Evolutionary conservation across 2,113 vertebrate genomes (phyloP), one percentile per base, ranked within the genome.

Genomic region (Chloropsis hardwickii): DNA sequence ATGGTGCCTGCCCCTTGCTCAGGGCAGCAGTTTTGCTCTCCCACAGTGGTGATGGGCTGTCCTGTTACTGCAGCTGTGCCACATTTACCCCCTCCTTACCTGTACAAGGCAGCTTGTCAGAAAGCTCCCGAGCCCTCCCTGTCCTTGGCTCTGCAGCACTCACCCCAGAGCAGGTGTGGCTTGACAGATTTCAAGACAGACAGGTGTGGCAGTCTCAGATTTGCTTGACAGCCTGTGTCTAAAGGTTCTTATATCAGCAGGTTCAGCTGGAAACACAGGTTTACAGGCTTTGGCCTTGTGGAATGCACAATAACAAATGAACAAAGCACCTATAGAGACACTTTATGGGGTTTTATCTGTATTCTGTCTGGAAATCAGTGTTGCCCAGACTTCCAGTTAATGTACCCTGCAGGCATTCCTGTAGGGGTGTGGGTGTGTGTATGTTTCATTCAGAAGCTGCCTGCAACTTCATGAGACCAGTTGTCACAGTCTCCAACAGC

Each of bases 81-180:
- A 23, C 8, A 17, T n/a, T 72, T 53, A 40, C 28, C 24, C 14
- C 25, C 35, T 76, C 70, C 5, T 35, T 11, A 39, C 35, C 23
- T 3, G 0, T 4, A 22, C 0, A 1, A 31, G 9, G 29, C 47
- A 82, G 23, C 11, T 44, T 74, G 11, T 17, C 42, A 73, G 51
- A 22, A 66, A 33, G 22, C 7, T 78, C 44, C 10, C 0, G 0
- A 61, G 5, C 7, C 8, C 22, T 35, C 24, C 21, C 24, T 5
- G 14, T 2, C 2, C 44, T 42, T 11, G 29, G 13, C 19, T 86
- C 35, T 37, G 45, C 45, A n/a, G 53, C 35, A 14, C 10, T 81
- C 47, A 5, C 11, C 47, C 3, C 7, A 3, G 29, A n/a, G 29
- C 13, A 13, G 16, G 40, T 31, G 29, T 28, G 8, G 13, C 35